phyloP scores from a whole-genome alignment of 1,140 invertebrate species.

The Orius insidiosus region DNA sequence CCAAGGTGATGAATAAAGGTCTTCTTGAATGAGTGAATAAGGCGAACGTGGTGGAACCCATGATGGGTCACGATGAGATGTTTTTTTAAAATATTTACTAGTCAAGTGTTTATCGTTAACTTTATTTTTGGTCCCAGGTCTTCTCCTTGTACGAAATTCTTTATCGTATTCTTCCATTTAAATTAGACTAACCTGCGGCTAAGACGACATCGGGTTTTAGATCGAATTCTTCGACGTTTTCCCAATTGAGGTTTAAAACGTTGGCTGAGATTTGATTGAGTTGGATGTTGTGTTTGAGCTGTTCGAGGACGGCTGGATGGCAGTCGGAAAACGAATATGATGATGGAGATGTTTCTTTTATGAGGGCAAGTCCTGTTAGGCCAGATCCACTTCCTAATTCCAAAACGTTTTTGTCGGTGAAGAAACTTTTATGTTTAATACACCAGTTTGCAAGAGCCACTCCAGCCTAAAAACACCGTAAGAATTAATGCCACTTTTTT shows the following conservation, averaged over 20 bases:
- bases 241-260: conserved; percentile 8
- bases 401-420: conserved; percentile 29
- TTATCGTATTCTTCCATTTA: too few species aligned
- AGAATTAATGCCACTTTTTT: too few species aligned
- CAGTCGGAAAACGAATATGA: conserved; percentile 34
- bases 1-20: conserved; percentile 36
- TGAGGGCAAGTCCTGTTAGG: conserved; percentile 30
- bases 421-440: conserved; percentile 24
- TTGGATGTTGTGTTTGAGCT: conserved; percentile 10
- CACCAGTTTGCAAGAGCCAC: conserved; percentile 34
- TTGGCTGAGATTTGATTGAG: conserved; percentile 5
- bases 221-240: background rate
- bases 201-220: conserved; percentile 7
- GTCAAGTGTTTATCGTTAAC: too few species aligned
- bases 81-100: too few species aligned
- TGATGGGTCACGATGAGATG: background rate
- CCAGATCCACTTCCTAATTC: conserved; percentile 39
- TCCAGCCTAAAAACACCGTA: conserved; percentile 30
- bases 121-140: too few species aligned
- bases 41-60: conserved; percentile 38
- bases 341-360: conserved; percentile 26
- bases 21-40: conserved; percentile 34
- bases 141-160: too few species aligned
- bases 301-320: conserved; percentile 29
- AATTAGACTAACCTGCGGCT: conserved; percentile 8